Evolutionary conservation across 2,888 invertebrate genomes (phyloP).

Genomic region (Trissolcus japonicus): DNA sequence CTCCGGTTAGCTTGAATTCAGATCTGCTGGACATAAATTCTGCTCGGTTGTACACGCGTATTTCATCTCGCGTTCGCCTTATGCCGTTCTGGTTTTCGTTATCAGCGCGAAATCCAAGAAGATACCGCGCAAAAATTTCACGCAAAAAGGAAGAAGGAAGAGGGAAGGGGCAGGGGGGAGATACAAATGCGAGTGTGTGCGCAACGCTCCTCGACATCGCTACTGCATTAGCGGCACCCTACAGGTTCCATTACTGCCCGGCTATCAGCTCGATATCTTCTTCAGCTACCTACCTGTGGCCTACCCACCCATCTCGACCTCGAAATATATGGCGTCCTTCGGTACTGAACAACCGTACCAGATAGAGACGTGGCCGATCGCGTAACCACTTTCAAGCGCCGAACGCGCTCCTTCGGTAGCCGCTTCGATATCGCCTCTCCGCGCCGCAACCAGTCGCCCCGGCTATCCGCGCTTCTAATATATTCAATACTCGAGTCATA

Average conservation of each 20-base stretch:
- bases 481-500: slow-evolving; percentile 1
- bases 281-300: slow-evolving; percentile 64
- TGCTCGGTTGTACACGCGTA: slow-evolving; percentile 11
- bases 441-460: slow-evolving; percentile 5
- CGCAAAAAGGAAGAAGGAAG: slow-evolving; percentile 49
- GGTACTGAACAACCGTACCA: slow-evolving; percentile 62
- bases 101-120: slow-evolving; percentile 47
- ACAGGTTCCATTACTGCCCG: slow-evolving; percentile 74
- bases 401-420: slow-evolving; percentile 39
- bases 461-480: slow-evolving; percentile 11
- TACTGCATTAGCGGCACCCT: slow-evolving; percentile 76
- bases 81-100: slow-evolving; percentile 36
- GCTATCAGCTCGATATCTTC: slow-evolving; percentile 73
- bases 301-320: slow-evolving; percentile 67
- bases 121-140: slow-evolving; percentile 60
- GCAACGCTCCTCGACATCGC: slow-evolving; percentile 71
- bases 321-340: slow-evolving; percentile 71
- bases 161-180: slow-evolving; percentile 11
- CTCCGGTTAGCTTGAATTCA: slow-evolving; percentile 4
- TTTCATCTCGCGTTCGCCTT: slow-evolving; percentile 39
- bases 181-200: slow-evolving; percentile 62
- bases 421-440: slow-evolving; percentile 9
- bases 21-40: slow-evolving; percentile 24
- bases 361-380: slow-evolving; percentile 72
- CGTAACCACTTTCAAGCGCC: slow-evolving; percentile 61